Evolutionary conservation across 2,888 invertebrate species (phyloP).

Genomic region (Epistrophe grossulariae): DNA sequence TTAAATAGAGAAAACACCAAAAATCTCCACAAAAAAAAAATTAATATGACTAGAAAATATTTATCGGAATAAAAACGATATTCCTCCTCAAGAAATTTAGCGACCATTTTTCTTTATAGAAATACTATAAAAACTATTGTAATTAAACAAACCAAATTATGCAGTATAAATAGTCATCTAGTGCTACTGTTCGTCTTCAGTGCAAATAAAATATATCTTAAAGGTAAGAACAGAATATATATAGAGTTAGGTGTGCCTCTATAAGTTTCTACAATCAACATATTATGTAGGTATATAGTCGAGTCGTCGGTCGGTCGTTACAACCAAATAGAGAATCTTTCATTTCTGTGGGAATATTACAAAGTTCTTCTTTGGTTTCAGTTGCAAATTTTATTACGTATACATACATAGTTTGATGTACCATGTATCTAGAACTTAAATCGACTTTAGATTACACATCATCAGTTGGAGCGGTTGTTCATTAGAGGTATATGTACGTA

Average conservation of each 20-base stretch:
- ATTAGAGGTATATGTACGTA: background rate
- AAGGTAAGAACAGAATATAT: background rate
- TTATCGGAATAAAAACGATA: no score
- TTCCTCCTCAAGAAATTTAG: no score
- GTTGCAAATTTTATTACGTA: slow-evolving; percentile 2
- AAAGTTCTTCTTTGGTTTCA: slow-evolving; percentile 22
- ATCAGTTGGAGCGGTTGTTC: slow-evolving; percentile 15
- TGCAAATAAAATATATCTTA: slow-evolving; percentile 7
- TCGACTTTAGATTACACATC: slow-evolving; percentile 32
- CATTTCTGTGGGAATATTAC: slow-evolving; percentile 25
- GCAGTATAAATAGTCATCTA: background rate
- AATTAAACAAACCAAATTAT: background rate
- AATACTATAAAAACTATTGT: no score
- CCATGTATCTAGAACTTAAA: slow-evolving; percentile 33
- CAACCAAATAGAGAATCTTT: slow-evolving; percentile 28
- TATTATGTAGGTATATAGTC: no score
- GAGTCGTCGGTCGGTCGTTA: no score
- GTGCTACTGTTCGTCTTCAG: background rate
- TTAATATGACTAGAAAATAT: no score
- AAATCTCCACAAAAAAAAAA: no score
- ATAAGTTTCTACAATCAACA: background rate
- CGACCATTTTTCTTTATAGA: no score
- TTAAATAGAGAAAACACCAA: no score
- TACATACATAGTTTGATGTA: background rate
- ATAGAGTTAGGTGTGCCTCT: background rate